Evolutionary conservation across 2,888 invertebrate species (phyloP).

Genomic region (Eulithis testata): DNA sequence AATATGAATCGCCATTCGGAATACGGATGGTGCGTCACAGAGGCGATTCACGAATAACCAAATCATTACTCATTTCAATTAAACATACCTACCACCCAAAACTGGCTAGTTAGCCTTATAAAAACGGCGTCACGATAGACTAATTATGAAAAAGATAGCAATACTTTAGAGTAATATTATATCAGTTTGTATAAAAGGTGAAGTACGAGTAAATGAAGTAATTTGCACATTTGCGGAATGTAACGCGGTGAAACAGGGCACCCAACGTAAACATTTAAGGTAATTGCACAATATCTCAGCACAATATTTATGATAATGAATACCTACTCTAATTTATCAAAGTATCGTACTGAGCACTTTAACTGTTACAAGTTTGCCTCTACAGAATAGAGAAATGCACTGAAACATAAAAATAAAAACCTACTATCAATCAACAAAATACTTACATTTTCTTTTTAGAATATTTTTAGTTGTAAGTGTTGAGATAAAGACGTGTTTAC

Average conservation of each 20-base stretch:
- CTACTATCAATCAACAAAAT: slow-evolving; percentile 66
- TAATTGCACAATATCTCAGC: slow-evolving; percentile 80
- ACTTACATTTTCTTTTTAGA: slow-evolving; percentile 82
- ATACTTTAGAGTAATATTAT: slow-evolving; percentile 80
- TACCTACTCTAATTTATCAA: slow-evolving; percentile 62
- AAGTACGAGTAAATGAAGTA: slow-evolving; percentile 64
- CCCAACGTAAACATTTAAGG: slow-evolving; percentile 70
- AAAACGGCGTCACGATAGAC: slow-evolving; percentile 77
- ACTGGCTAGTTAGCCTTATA: slow-evolving; percentile 49
- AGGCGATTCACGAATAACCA: slow-evolving; percentile 22
- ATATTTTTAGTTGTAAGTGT: slow-evolving; percentile 89
- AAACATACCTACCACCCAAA: slow-evolving; percentile 8
- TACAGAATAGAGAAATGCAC: slow-evolving; percentile 77
- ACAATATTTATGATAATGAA: slow-evolving; percentile 70
- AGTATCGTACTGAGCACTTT: slow-evolving; percentile 70
- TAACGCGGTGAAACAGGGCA: slow-evolving; percentile 74
- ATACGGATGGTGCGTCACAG: neutral
- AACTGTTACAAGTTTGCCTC: slow-evolving; percentile 71
- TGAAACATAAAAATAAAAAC: slow-evolving; percentile 58
- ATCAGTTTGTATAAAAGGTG: slow-evolving; percentile 82
- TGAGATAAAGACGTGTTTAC: slow-evolving; percentile 87
- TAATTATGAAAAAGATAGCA: slow-evolving; percentile 83
- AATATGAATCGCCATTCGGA: slow-evolving; percentile 2
- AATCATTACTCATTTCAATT: slow-evolving; percentile 12
- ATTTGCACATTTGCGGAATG: slow-evolving; percentile 75